Base-by-base conservation (phyloP, 2,797 vertebrate species). In the Ctenochaetus hawaiiensis region DNA sequence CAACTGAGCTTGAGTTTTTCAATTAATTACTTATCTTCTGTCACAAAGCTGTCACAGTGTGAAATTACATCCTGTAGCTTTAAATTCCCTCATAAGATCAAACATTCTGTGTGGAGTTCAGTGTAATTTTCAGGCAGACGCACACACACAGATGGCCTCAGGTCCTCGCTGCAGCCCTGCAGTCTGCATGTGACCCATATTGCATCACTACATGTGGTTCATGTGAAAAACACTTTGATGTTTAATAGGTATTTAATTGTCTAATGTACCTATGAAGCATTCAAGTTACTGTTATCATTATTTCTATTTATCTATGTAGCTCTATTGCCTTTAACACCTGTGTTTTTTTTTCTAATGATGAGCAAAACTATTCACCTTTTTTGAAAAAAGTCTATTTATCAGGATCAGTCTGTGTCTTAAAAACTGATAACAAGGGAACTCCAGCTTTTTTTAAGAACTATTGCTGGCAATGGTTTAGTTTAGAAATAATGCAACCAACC, bases 1-100 rank as follows among this genome's bases (percentile, higher is more conserved):
- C 30, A 34, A 34, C 30, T 34, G 30, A 7, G 30, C 30, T 34
- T 34, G 7, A 34, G 5, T 34, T 34, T 34, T 39, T 43, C 2
- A 26, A 23, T 54, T 49, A 14, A 66, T 66, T 57, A 11, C 52
- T 12, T 61, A 6, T 54, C 45, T 30, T 43, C 54, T 37, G 30
- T 17, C 16, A 71, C 23, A 57, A 56, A 51, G 26, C 23, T 72
- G 57, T 18, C 49, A 51, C 7, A 1, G 37, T 43, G 26, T 62
- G 58, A 72, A 59, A 72, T 58, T 45, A 59, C 34, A 14, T 65
- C 43, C 52, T n/a, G 37, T 66, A 37, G 49, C 43, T 41, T 44
- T 8, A 12, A 68, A 47, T 53, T 16, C 16, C 48, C 47, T 52
- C 11, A 9, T 22, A 67, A 59, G 45, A 72, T 72, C 51, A 72